phyloP scores from a whole-genome alignment of 1,140 invertebrate species.

The Bilobella aurantiaca region DNA sequence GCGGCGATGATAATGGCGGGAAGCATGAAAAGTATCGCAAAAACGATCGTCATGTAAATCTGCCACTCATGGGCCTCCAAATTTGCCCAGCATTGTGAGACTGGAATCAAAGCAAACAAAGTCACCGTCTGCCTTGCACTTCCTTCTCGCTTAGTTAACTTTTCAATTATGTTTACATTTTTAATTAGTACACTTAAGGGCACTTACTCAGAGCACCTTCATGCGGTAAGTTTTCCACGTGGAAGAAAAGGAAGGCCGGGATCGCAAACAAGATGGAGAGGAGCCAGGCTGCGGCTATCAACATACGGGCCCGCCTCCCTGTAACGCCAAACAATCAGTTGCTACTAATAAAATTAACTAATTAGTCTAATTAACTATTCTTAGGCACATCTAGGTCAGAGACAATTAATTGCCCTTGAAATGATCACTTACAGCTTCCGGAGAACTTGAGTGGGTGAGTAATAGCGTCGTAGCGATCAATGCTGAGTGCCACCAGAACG shows the following conservation, averaged over 20 bases:
- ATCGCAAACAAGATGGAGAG: slow-evolving; percentile 71
- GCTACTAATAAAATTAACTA: background rate
- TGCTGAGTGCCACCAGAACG: slow-evolving; percentile 83
- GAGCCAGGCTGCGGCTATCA: slow-evolving; percentile 71
- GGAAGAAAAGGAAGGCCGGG: slow-evolving; percentile 70
- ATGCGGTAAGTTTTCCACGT: slow-evolving; percentile 50
- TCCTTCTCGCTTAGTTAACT: background rate
- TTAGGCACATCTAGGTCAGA: too few species aligned
- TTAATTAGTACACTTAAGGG: background rate
- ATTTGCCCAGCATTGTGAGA: slow-evolving; percentile 81
- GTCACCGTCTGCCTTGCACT: background rate
- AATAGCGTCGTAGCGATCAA: slow-evolving; percentile 89
- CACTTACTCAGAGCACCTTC: slow-evolving; percentile 4
- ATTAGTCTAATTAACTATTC: background rate
- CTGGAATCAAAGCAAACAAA: slow-evolving; percentile 1
- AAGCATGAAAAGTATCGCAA: slow-evolving; percentile 69
- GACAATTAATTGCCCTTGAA: too few species aligned
- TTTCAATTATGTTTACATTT: background rate
- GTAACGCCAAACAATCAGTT: slow-evolving; percentile 36
- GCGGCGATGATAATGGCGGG: slow-evolving; percentile 80
- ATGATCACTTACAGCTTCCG: slow-evolving; percentile 81
- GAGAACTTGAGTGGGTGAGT: slow-evolving; percentile 91
- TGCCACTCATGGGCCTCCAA: slow-evolving; percentile 40
- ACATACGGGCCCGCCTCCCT: slow-evolving; percentile 69
- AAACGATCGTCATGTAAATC: slow-evolving; percentile 74